These are phyloP conservation scores for Borostomias antarcticus DNA, from an alignment of 2,797 vertebrate species.

Conservation along the genomic window DNA sequence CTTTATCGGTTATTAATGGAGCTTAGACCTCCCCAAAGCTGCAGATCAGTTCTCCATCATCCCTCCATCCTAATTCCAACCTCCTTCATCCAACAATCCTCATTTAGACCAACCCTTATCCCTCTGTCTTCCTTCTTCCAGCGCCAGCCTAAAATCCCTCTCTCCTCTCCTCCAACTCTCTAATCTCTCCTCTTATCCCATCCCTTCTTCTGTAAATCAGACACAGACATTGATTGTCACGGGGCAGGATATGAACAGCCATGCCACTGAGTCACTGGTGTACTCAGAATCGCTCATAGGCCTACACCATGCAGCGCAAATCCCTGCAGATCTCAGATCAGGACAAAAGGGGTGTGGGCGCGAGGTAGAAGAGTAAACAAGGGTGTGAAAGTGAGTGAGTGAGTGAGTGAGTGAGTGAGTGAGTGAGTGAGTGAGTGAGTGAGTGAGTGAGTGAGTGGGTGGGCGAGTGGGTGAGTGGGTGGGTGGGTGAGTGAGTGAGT, in stretches of 20 bases:
- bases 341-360: not conserved
- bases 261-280: not conserved
- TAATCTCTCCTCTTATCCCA: constrained; percentile 30
- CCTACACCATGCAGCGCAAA: constrained; percentile 25
- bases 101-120: constrained; percentile 47
- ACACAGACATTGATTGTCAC: constrained; percentile 42
- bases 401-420: not conserved
- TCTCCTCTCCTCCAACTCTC: constrained; percentile 18
- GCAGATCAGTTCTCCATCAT: constrained; percentile 44
- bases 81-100: constrained; percentile 49
- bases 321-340: constrained; percentile 32
- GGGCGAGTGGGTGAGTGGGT: too few species aligned
- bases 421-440: too few species aligned
- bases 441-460: too few species aligned
- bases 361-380: not conserved
- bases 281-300: constrained; percentile 25
- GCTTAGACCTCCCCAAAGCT: constrained; percentile 47
- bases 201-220: constrained; percentile 11
- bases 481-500: not conserved
- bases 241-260: constrained; percentile 23
- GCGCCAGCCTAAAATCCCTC: constrained; percentile 8
- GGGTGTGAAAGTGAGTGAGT: too few species aligned
- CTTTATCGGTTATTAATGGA: constrained; percentile 54
- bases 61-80: constrained; percentile 20
- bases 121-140: constrained; percentile 4